Percentiles rank a stretch among this genome's conserved stretches.
Evolutionary conservation across 35 echinoderm and acorn worm species (phyloP).

Genomic region (Ptychodera flava): DNA sequence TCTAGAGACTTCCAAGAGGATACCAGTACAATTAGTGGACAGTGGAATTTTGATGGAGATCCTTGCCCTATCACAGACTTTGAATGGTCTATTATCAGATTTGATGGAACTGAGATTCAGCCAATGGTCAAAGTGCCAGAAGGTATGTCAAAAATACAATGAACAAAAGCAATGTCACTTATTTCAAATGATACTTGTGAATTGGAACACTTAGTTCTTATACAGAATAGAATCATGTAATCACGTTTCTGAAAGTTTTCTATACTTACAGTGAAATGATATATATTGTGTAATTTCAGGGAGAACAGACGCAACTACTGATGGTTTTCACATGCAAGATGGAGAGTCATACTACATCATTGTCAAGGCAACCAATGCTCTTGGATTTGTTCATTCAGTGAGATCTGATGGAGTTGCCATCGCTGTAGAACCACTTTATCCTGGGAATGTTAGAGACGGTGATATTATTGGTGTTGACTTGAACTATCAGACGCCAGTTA

Average conservation of each 20-base stretch:
- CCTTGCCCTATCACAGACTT: conserved; percentile 28
- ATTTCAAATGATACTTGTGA: no score
- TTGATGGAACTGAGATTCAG: conserved; percentile 21
- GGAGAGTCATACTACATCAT: conserved; percentile 33
- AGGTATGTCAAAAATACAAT: no score
- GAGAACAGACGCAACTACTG: background rate
- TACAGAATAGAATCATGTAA: no score
- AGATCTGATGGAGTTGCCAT: conserved; percentile 28
- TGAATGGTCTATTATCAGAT: conserved; percentile 27
- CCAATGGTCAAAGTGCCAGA: conserved; percentile 4
- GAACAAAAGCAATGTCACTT: background rate
- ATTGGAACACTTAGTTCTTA: no score
- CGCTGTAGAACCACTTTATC: conserved; percentile 13
- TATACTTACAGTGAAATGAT: no score
- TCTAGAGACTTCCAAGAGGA: conserved; percentile 27
- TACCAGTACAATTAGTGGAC: conserved; percentile 8
- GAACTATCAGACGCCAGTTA: conserved; percentile 11
- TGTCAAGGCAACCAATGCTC: conserved; percentile 27
- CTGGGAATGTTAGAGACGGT: conserved; percentile 40
- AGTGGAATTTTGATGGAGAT: conserved; percentile 41
- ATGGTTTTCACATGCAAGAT: background rate
- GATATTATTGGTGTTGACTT: conserved; percentile 27
- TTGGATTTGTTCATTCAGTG: background rate
- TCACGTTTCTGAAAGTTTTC: background rate
- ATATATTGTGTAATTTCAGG: no score